phyloP scores from a whole-genome alignment of 2,888 invertebrate species.

The Ernsta delagoae region DNA sequence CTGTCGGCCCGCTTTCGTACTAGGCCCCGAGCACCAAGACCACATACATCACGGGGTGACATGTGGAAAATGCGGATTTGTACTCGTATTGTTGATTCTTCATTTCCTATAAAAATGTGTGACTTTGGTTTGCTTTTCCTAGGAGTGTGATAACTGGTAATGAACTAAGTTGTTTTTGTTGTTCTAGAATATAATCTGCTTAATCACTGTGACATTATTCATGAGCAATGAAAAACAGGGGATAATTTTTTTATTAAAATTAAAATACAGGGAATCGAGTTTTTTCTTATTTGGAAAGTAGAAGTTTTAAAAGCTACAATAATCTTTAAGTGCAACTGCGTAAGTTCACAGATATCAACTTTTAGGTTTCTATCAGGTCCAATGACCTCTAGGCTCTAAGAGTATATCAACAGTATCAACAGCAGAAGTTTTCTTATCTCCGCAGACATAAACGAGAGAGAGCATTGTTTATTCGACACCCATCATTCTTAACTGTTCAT shows the following conservation, averaged over 20 bases:
- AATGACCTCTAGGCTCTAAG: conserved; percentile 44
- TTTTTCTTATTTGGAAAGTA: background rate
- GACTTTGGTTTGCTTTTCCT: background rate
- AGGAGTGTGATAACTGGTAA: background rate
- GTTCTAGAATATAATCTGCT: background rate
- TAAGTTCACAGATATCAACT: background rate
- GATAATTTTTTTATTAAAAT: background rate
- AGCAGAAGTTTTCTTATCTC: conserved; percentile 44
- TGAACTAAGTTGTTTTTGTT: background rate
- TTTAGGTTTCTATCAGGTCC: conserved; percentile 29
- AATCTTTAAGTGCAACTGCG: background rate
- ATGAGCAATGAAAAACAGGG: background rate
- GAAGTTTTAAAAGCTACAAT: background rate
- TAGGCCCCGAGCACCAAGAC: conserved; percentile 30
- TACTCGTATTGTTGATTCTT: conserved; percentile 14
- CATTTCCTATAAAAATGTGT: conserved; percentile 11
- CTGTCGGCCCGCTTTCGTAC: conserved; percentile 40
- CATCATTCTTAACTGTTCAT: conserved; percentile 33
- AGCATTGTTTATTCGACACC: conserved; percentile 45
- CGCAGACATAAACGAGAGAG: conserved; percentile 40
- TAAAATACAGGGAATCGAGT: background rate
- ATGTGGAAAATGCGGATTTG: conserved; percentile 37
- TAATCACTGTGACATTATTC: background rate
- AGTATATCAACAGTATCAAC: conserved; percentile 39
- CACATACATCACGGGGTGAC: conserved; percentile 38